These are phyloP conservation scores for Ptilonorhynchus violaceus DNA, from an alignment of 2,113 vertebrate species.

Conservation along the genomic window DNA sequence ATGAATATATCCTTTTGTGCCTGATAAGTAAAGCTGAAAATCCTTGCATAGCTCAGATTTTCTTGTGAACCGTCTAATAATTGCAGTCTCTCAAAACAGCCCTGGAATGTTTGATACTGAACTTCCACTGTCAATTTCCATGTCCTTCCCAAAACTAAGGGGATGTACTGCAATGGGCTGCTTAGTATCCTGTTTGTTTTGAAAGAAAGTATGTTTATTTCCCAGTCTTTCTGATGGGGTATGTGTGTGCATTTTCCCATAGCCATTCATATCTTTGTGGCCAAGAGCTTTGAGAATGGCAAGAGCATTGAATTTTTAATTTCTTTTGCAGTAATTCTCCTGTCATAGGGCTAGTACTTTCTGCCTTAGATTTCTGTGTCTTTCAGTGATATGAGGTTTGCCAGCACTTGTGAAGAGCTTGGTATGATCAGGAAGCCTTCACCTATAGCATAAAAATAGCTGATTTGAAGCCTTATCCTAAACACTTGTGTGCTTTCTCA, in stretches of 20 bases:
- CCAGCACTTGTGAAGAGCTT: neutral
- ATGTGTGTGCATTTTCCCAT: neutral
- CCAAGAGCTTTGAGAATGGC: neutral
- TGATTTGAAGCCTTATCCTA: neutral
- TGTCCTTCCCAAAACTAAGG: neutral
- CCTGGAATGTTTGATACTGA: slow-evolving; percentile 8
- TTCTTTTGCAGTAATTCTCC: neutral
- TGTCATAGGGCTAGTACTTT: neutral
- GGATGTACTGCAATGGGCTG: neutral
- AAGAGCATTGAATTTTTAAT: neutral
- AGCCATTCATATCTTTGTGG: neutral
- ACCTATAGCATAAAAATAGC: neutral
- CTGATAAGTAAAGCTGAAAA: neutral
- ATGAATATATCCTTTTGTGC: neutral
- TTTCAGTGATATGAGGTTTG: neutral
- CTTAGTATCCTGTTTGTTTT: neutral
- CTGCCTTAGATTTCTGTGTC: neutral
- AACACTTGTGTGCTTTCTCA: neutral
- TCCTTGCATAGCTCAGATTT: neutral
- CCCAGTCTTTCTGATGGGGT: neutral
- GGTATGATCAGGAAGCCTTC: neutral
- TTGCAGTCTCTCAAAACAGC: neutral
- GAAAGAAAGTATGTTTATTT: neutral
- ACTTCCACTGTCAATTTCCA: neutral
- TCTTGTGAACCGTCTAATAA: neutral